Base-by-base conservation (phyloP, 2,888 invertebrate species). In the Thymelicus sylvestris region DNA sequence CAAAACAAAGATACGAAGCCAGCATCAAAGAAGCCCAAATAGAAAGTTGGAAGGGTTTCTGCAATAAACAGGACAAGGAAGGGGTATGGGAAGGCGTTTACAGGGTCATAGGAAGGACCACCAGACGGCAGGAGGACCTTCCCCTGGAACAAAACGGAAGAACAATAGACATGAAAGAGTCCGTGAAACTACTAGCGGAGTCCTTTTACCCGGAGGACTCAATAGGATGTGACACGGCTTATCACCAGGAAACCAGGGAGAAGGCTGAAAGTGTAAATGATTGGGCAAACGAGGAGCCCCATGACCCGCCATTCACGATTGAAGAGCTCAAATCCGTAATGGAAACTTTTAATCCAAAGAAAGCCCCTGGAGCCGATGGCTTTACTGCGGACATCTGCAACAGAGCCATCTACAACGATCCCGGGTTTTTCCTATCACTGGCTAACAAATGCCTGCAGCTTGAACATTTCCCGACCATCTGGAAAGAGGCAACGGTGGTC, bases 141-240 rank as follows among this genome's bases (percentile, higher is more conserved):
- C 48, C 48, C 0, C 0, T 50, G 0, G 48, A 6, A 15, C 15
- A n/a, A 7, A 7, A n/a, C 4, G 48, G 48, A 2, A n/a, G 6
- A 7, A n/a, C 6, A 0, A 0, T 50, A 6, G 7, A 0, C 7
- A 0, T 0, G 4, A 10, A 7, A n/a, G 48, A 50, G 0, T 50
- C 48, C 0, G n/a, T n/a, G 6, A n/a, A n/a, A n/a, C 4, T 12
- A 7, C n/a, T 50, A 7, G 6, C n/a, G n/a, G n/a, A 50, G 6
- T 5, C n/a, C 3, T 50, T 50, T 2, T 50, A 50, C 2, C 48
- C 48, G n/a, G 48, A 50, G 2, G 48, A 50, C 12, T 6, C n/a
- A 0, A 6, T 0, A 4, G 1, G 3, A 5, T 0, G 5, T 0
- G 48, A 50, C 0, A 50, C 5, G 0, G n/a, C 0, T 0, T 6